Evolutionary conservation across 1,140 invertebrate genomes (phyloP), one percentile per base, ranked within the genome.

Genomic region (Cephus cinctus): DNA sequence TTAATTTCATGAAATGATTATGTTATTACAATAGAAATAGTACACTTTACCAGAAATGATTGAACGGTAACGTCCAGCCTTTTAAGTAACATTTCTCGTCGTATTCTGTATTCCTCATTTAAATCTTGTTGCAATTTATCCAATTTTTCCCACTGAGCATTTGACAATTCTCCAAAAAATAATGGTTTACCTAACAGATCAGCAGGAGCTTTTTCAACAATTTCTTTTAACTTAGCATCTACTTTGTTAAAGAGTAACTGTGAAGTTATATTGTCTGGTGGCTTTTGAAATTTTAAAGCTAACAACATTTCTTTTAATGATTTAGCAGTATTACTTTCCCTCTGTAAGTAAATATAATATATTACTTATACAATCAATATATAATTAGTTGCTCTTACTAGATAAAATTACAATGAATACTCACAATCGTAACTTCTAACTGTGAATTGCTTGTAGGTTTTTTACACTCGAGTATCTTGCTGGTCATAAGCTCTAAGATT

Each of bases 41-140:
- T n/a, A n/a, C n/a, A 35, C 43, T 55, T 65, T 66, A 86, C 85
- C 77, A 88, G 81, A 75, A 97, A 98, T 16, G 93, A 96, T 72
- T 94, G 90, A 61, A 98, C 84, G 3, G 95, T 98, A 27, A 95
- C 94, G 76, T 98, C 94, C 31, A 97, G 72, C 40, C 96, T 79
- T 50, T 92, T 94, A 1, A 96, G 73, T 52, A 98, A 82, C 82
- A 94, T 92, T 66, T 96, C 87, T 45, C 92, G 76, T 47, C 94
- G 76, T 30, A 91, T 79, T 62, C 82, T 80, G 66, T 95, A 98
- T 63, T 98, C 95, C 5, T 84, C 78, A 25, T 83, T 79, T 60
- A 96, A 78, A 51, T 90, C 83, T 5, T 81, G 73, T 59, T 92
- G 87, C 2, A 88, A 65, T 9, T 80, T 73, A 23, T 85, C 77